phyloP scores from a whole-genome alignment of 2,797 vertebrate species.

The Macropodus opercularis region DNA sequence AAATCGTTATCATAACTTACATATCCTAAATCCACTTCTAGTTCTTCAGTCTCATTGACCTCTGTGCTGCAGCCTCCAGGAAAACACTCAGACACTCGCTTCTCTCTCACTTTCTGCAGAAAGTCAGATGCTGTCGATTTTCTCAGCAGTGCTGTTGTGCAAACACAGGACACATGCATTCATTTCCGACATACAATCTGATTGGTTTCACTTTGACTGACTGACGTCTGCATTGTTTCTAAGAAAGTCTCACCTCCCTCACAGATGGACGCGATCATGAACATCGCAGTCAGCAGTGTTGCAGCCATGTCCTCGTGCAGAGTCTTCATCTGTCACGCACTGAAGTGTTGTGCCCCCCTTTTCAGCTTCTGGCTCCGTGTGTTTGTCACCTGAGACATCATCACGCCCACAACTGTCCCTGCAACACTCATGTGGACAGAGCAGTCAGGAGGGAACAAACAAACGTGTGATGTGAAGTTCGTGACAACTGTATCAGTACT shows the following conservation, averaged over 20 bases:
- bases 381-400: constrained; percentile 52
- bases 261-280: constrained; percentile 66
- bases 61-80: constrained; percentile 73
- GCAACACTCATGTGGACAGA: constrained; percentile 15
- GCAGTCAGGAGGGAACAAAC: not conserved
- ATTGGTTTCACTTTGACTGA: constrained; percentile 14
- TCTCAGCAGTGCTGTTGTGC: constrained; percentile 66
- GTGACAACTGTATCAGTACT: not conserved
- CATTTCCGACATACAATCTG: not conserved
- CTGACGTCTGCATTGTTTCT: not conserved
- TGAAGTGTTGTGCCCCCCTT: constrained; percentile 32
- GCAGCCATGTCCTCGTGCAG: constrained; percentile 61
- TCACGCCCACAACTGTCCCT: constrained; percentile 56
- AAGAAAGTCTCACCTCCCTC: constrained; percentile 69
- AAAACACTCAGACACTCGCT: constrained; percentile 64
- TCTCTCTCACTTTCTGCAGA: constrained; percentile 67
- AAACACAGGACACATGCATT: constrained; percentile 27
- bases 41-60: constrained; percentile 64
- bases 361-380: constrained; percentile 49
- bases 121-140: constrained; percentile 74
- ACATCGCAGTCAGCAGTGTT: constrained; percentile 63
- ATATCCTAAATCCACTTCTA: constrained; percentile 56
- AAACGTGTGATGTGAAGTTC: not conserved
- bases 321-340: constrained; percentile 43
- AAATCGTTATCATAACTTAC: constrained; percentile 76